Conservation (phyloP, 2,797 vertebrate species). For the Acipenser oxyrinchus region DNA sequence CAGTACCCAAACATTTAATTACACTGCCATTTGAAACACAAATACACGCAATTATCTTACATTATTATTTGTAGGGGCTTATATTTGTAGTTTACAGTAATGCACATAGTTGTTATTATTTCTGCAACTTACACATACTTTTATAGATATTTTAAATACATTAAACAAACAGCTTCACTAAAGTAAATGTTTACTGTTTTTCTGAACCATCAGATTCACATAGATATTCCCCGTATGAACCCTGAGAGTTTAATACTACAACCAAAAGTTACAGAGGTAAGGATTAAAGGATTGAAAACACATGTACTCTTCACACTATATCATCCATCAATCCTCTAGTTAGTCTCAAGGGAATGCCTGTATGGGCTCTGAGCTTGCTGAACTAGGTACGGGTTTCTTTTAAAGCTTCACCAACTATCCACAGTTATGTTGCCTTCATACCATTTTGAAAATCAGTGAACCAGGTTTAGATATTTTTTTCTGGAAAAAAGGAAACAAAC, state of each 20-base stretch:
- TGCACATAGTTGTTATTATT: too few species aligned
- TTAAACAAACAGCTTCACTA: too few species aligned
- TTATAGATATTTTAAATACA: too few species aligned
- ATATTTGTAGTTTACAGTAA: too few species aligned
- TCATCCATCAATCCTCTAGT: conserved; percentile 32
- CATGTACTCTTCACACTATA: conserved; percentile 4
- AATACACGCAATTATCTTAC: too few species aligned
- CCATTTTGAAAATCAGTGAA: too few species aligned
- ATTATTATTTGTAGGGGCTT: too few species aligned
- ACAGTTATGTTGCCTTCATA: neutral
- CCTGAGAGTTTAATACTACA: conserved; percentile 85
- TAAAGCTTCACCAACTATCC: conserved; percentile 14
- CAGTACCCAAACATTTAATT: too few species aligned
- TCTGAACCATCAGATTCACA: conserved; percentile 79
- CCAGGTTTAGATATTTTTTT: too few species aligned
- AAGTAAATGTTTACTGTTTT: conserved; percentile 13
- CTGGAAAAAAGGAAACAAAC: too few species aligned
- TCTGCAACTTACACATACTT: too few species aligned
- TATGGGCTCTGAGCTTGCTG: conserved; percentile 36
- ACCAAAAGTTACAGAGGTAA: conserved; percentile 91
- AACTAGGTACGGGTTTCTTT: conserved; percentile 40
- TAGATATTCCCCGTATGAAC: conserved; percentile 95
- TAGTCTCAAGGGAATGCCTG: conserved; percentile 25
- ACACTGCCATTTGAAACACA: too few species aligned
- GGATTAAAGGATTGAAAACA: conserved; percentile 34